Percentiles rank a stretch among this genome's conserved stretches.
phyloP scores from a whole-genome alignment of 30 jellyfish, hydroid and myxozoan species.

The Aurelia sp. region DNA sequence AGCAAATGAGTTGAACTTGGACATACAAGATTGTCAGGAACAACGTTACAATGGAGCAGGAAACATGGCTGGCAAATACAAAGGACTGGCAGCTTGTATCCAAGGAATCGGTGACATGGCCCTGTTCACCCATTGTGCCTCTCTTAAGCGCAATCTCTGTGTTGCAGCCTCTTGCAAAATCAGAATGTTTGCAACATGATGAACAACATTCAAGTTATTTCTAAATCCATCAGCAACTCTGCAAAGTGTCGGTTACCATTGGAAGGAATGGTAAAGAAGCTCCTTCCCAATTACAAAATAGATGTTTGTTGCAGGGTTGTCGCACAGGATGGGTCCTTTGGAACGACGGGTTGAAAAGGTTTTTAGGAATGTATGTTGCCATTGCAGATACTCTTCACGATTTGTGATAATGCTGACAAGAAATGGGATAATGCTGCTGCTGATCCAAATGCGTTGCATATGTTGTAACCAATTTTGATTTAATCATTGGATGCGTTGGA shows the following conservation, averaged over 20 bases:
- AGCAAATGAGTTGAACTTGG: too few species aligned
- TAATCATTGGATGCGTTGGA: too few species aligned
- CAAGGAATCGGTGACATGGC: not conserved
- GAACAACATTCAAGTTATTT: not conserved
- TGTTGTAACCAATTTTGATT: too few species aligned
- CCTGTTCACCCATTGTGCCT: constrained; percentile 8
- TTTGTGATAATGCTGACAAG: not conserved
- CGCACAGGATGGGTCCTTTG: constrained; percentile 19
- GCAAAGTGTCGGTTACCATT: constrained; percentile 8
- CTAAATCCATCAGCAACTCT: not conserved
- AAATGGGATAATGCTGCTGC: not conserved
- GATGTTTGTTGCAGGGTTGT: too few species aligned
- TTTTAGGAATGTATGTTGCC: constrained; percentile 1
- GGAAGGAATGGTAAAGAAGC: constrained; percentile 2
- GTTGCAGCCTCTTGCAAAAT: constrained; percentile 20
- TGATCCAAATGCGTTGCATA: too few species aligned
- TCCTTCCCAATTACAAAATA: not conserved
- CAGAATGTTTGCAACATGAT: constrained; percentile 1
- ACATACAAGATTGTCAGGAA: not conserved
- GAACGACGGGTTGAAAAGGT: constrained; percentile 2
- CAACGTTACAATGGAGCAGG: constrained; percentile 5
- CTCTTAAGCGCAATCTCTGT: not conserved
- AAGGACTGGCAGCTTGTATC: constrained; percentile 1
- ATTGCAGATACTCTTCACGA: not conserved
- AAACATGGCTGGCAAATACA: constrained; percentile 15